Conservation (phyloP, 2,113 vertebrate genomes). For the Tenrec ecaudatus region DNA sequence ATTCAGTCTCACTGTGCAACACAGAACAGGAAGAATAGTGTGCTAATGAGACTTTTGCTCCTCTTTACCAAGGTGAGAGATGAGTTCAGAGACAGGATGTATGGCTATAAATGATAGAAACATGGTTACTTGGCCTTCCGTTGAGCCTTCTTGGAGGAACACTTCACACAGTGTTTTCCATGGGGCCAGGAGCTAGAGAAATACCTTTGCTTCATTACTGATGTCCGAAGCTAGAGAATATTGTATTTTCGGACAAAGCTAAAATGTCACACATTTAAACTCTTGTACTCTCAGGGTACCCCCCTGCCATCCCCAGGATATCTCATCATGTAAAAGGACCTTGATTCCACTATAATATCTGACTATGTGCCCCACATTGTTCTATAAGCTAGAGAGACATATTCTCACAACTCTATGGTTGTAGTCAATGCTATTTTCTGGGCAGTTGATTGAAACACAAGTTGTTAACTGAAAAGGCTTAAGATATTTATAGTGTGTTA, state of each 20-base stretch:
- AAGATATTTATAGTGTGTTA: background rate
- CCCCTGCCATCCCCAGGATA: background rate
- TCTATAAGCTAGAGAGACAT: conserved; percentile 8
- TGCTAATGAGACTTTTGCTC: no score
- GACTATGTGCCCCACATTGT: background rate
- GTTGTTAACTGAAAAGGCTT: background rate
- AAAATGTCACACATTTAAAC: background rate
- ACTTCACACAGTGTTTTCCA: no score
- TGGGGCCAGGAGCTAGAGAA: no score
- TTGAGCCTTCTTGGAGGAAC: no score
- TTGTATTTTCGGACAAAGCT: background rate
- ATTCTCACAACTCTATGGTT: background rate
- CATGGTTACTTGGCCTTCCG: no score
- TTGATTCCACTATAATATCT: conserved; percentile 9
- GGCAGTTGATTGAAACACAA: background rate
- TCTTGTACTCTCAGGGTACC: background rate
- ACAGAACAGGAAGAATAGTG: background rate
- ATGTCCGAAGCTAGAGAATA: no score
- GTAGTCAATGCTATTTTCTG: background rate
- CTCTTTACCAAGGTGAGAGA: no score
- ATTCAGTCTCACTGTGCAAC: conserved; percentile 14
- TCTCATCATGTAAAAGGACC: background rate
- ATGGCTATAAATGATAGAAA: no score
- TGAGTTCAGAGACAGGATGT: no score
- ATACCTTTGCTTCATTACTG: no score